A percentile compares a stretch with the other conserved stretches of the same genome.
Conservation (phyloP, 2,113 vertebrate genomes). For the Sitta europaea region DNA sequence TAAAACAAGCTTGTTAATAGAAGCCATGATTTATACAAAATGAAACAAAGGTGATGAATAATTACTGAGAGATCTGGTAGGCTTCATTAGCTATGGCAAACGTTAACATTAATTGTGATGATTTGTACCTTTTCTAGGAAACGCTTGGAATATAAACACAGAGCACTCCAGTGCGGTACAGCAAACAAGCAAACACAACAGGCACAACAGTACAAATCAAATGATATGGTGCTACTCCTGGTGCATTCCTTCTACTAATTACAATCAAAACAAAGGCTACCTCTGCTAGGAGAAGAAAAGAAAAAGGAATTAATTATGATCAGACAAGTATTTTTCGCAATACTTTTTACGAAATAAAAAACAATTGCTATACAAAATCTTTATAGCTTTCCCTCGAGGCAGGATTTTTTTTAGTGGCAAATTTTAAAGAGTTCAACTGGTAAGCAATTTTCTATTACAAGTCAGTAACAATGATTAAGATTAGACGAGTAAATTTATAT, state of each 20-base stretch:
- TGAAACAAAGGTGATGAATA: neutral
- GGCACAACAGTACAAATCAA: neutral
- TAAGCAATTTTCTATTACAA: neutral
- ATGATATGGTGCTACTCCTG: neutral
- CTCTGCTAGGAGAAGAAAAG: neutral
- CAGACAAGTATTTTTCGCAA: neutral
- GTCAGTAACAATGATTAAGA: neutral
- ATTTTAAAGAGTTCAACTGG: neutral
- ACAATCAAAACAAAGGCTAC: neutral
- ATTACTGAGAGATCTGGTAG: neutral
- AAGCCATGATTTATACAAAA: neutral
- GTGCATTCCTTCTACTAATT: neutral
- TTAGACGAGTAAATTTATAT: neutral
- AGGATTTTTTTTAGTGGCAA: neutral
- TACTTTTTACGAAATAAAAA: neutral
- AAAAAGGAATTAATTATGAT: neutral
- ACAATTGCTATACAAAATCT: neutral
- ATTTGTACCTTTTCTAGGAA: slow-evolving; percentile 7
- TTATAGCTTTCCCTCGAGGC: neutral
- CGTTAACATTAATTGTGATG: neutral
- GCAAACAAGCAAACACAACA: neutral
- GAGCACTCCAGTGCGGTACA: neutral
- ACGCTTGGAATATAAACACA: neutral
- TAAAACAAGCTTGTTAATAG: neutral
- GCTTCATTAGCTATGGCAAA: neutral